Evolutionary conservation across 2,797 vertebrate species (phyloP), one percentile per base, ranked within the genome.

Genomic region (Clarias platycephalus): DNA sequence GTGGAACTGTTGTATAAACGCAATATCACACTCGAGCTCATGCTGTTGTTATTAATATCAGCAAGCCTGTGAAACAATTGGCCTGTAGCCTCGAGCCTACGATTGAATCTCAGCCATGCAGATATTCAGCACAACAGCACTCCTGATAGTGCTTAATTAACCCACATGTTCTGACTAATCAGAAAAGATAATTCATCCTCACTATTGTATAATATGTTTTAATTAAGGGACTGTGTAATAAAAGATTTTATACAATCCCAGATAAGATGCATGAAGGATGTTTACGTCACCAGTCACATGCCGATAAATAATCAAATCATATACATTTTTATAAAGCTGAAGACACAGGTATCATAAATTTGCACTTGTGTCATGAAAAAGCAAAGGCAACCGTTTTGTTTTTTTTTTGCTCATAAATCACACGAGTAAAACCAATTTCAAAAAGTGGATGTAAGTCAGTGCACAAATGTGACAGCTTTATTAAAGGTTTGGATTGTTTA

Each of bases 381-480:
- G 62, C 31, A 20, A 34, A 58, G 9, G 74, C 55, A 34, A 77
- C 63, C 37, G 28, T 26, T 66, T 86, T 53, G 84, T 78, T 86
- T 53, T 86, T 86, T 58, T 86, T 79, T 24, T 66, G 64, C 86
- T 86, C 85, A 90, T 89, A 86, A 87, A 88, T 89, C 88, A 89
- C 83, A 86, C 84, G 40, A 72, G 75, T 53, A 34, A 86, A 90
- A 89, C 89, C 87, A 83, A 87, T 89, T 89, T 86, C 63, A 86
- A 87, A 86, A 87, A 87, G 84, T 34, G 53, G 18, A 76, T 34
- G 55, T 76, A 58, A 76, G 74, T 89, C 88, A 88, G 53, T 15
- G 67, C 55, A 67, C 85, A 85, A 87, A 88, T 87, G 83, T 85
- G 90, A 88, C 89, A 90, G 88, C 84, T 88, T 90, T 88, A 90